Base-by-base conservation (phyloP, 1,140 invertebrate species). In the Pseudomyrmex sp. region DNA sequence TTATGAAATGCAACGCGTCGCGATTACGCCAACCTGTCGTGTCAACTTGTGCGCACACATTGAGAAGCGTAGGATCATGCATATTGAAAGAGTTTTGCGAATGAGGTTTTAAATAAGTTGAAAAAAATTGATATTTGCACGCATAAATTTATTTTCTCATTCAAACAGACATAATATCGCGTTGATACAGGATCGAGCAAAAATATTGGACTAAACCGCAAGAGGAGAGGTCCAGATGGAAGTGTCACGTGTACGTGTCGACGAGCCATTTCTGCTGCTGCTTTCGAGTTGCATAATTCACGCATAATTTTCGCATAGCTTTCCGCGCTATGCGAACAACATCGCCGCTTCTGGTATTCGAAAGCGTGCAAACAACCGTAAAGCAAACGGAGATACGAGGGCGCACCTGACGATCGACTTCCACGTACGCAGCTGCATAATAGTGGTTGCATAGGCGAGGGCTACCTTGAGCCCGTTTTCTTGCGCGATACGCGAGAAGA, bases 401-500 rank as follows among this genome's bases (percentile, higher is more conserved):
- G 13, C 44, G 66, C 76, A 80, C 66, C 76, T 80, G 76, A 69
- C 23, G 65, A 63, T 68, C 26, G 66, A 65, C 79, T 68, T 50
- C 56, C 72, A 72, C 74, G 61, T 61, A 85, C 15, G 62, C 61
- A 46, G 79, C 52, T 63, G 84, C 18, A 66, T 70, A 69, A 70
- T 69, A 20, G 54, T 20, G 48, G 63, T 86, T 86, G 66, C 84
- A 69, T 83, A 83, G 56, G 63, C 70, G 48, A 66, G 12, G 73
- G 77, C 77, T 61, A 62, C 85, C 79, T 87, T 87, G 85, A 86
- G 79, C 84, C 48, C 65, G 18, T 86, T 85, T 87, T 76, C 65
- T 73, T 10, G 46, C 15, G 26, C 54, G 54, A 68, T 63, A 48
- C 15, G 13, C 48, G 46, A 85, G 18, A 59, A 20, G 72, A 68